Base-by-base conservation (phyloP, 2,888 invertebrate genomes). In the Polymixis flavicincta region DNA sequence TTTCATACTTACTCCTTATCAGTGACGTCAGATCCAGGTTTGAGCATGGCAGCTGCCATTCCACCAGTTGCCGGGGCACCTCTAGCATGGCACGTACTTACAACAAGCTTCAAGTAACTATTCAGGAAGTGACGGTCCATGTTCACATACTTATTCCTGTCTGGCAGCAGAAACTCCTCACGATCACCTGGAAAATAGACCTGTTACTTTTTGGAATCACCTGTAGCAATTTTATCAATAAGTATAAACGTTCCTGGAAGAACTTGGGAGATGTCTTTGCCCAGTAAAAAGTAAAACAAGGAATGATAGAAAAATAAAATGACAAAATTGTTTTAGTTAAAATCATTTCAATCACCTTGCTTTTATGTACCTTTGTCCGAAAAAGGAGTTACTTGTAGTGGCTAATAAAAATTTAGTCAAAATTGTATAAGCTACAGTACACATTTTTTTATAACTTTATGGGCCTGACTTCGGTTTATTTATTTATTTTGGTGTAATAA, bases 21-120 rank as follows among this genome's bases (percentile, higher is more conserved):
- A 7, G 83, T 88, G 0, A 90, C 90, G 50, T 94, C 89, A 0
- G 93, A 88, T 37, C 94, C 94, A 0, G 95, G 92, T 25, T 95
- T 94, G 13, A 98, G 91, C 87, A 97, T 95, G 55, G 96, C 94
- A 0, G 98, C 97, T 4, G 97, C 97, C 98, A 98, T 97, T 8
- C 97, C 98, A 0, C 97, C 97, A 0, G 97, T 97, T 25, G 97
- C 97, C 13, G 97, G 96, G 0, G 97, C 97, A 3, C 96, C 97
- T 69, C 97, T 95, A 59, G 93, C 94, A 87, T 97, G 97, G 82
- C 97, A 97, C 8, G 96, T 96, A 63, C 94, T 92, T 25, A 97
- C 95, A 1, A 97, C 97, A 50, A 97, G 91, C 83, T 96, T 93
- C 94, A 97, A 94, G 90, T 98, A 98, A 78, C 97, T 96, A 69